A percentile compares a stretch with the other conserved stretches of the same genome.
Conservation (phyloP, 2,797 vertebrate species). For the Myotis daubentonii region DNA sequence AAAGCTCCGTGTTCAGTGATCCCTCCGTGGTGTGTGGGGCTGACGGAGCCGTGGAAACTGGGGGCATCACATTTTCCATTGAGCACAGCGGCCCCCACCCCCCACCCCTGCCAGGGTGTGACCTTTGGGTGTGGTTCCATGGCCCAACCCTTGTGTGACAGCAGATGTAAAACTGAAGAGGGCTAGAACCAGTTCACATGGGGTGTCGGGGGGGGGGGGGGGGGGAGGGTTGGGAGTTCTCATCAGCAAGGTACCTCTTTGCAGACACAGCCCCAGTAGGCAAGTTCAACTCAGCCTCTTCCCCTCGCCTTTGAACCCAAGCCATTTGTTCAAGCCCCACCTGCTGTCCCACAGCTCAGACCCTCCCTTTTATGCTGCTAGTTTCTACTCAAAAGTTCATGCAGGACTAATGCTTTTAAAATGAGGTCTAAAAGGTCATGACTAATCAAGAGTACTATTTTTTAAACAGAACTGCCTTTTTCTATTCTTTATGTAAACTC, state of each 20-base stretch:
- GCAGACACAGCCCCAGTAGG: neutral
- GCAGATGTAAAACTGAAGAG: neutral
- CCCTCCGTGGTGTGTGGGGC: neutral
- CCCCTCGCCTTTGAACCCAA: neutral
- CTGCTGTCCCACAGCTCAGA: neutral
- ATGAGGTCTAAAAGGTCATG: constrained; percentile 70
- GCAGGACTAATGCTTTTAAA: constrained; percentile 59
- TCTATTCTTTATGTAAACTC: constrained; percentile 79
- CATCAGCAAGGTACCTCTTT: constrained; percentile 33
- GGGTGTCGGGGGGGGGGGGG: neutral
- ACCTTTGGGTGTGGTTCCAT: neutral
- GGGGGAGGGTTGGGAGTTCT: neutral
- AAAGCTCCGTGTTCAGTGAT: neutral
- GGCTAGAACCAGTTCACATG: constrained; percentile 9
- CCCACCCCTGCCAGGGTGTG: neutral
- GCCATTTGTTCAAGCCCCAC: neutral
- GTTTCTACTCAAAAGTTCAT: constrained; percentile 39
- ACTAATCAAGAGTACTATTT: constrained; percentile 65
- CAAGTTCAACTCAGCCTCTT: neutral
- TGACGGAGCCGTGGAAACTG: neutral
- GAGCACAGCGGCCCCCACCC: neutral
- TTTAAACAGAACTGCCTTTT: constrained; percentile 82
- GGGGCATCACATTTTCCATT: neutral
- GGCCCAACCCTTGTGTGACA: neutral
- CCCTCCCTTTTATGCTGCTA: constrained; percentile 36